Evolutionary conservation across 2,113 vertebrate genomes (phyloP).

Genomic region (Aviceda subcristata): DNA sequence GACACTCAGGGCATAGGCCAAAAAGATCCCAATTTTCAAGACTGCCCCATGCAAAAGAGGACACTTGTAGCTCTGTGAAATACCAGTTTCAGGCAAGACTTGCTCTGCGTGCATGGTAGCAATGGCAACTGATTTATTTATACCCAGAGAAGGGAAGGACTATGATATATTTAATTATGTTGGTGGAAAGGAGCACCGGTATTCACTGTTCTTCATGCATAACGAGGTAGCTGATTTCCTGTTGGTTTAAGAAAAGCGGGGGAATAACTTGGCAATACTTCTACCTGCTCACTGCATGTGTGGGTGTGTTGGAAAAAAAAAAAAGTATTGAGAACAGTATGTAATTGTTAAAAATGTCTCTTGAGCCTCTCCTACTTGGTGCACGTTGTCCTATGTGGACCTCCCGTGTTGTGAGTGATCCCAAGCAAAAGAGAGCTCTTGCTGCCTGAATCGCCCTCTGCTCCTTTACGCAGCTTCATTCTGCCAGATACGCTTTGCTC

Average conservation of each 20-base stretch:
- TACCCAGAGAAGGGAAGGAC: not conserved
- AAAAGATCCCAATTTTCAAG: not conserved
- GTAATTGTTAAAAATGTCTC: not conserved
- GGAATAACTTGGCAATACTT: not conserved
- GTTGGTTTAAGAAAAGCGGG: not conserved
- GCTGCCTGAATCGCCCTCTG: not conserved
- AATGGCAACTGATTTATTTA: not conserved
- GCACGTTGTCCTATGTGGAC: not conserved
- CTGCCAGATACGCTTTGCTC: not conserved
- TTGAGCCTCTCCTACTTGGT: not conserved
- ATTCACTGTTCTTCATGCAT: not conserved
- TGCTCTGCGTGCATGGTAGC: not conserved
- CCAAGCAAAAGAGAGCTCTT: not conserved
- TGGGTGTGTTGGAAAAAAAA: too few species aligned
- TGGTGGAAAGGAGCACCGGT: not conserved
- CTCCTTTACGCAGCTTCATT: not conserved
- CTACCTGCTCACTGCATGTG: not conserved
- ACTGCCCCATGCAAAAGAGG: not conserved
- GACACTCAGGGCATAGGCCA: not conserved
- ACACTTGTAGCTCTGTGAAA: not conserved
- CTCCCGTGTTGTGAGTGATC: not conserved
- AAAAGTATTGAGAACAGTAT: not conserved
- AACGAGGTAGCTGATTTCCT: not conserved
- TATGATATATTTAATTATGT: not conserved
- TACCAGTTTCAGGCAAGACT: not conserved